Evolutionary conservation across 1,140 invertebrate species (phyloP), one percentile per base, ranked within the genome.

Genomic region (Drosophila truncata): DNA sequence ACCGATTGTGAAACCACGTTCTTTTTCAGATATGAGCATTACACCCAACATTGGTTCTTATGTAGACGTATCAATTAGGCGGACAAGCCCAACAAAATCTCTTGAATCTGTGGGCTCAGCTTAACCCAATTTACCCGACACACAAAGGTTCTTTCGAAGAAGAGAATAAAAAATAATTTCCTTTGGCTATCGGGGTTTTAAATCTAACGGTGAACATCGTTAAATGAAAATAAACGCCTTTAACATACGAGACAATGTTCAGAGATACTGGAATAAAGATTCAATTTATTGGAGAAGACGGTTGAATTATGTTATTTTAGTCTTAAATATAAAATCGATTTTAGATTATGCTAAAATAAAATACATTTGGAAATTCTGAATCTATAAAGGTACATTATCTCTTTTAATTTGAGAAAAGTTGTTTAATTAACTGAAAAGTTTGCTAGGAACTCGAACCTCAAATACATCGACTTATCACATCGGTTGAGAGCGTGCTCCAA

Each of bases 161-260:
- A 31, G 31, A 29, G 14, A 49, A 44, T 44, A 39, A 39, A 23
- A 35, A 70, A 75, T 77, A 39, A 72, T 62, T 61, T 42, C 39
- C 55, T 49, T 47, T 23, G 35, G 23, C 18, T 69, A 78, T 82
- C 78, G 46, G 14, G 7, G 42, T 10, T 14, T 44, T 49, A 33
- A 46, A 84, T 80, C 77, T 84, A 70, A 84, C 82, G 70, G 78
- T 82, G 58, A 82, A 71, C 52, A 75, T 55, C 49, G 75, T 73
- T 65, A 65, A 81, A 59, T 74, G 65, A 81, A 47, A 66, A 33
- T 39, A 66, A 37, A 9, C 25, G 14, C n/a, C 41, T 14, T 37
- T 37, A 57, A 58, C 49, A 18, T 5, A 33, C 5, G 49, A 82
- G 70, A 35, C 44, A 74, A 66, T 50, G 61, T 35, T 70, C 27